Evolutionary conservation across 1,140 invertebrate genomes (phyloP).

Genomic region (Mercenaria mercenaria): DNA sequence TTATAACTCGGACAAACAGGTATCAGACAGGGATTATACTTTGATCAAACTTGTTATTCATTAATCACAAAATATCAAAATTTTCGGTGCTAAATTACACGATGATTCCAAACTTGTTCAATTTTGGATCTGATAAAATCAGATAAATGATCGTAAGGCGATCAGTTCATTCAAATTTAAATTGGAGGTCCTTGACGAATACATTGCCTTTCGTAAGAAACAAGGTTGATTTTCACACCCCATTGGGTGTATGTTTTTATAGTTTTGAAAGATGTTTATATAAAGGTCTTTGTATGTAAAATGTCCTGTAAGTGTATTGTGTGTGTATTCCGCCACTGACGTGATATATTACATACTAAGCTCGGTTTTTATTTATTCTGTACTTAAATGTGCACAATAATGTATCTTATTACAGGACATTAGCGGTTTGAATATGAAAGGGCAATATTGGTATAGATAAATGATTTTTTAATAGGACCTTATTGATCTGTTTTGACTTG

Average conservation of each 20-base stretch:
- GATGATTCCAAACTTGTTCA: constrained; percentile 14
- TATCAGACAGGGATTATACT: not conserved
- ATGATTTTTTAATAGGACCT: not conserved
- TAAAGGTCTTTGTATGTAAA: constrained; percentile 18
- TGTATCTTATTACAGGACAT: not conserved
- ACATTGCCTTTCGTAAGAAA: not conserved
- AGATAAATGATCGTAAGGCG: not conserved
- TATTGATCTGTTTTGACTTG: not conserved
- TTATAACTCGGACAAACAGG: no score
- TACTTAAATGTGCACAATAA: not conserved
- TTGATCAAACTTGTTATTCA: not conserved
- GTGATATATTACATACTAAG: constrained; percentile 6
- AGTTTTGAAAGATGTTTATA: constrained; percentile 15
- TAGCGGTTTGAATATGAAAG: not conserved
- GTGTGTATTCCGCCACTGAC: not conserved
- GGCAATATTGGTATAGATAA: not conserved
- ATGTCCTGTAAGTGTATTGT: not conserved
- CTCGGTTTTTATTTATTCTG: not conserved
- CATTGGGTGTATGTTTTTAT: not conserved
- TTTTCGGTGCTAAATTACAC: not conserved
- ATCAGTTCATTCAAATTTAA: not conserved
- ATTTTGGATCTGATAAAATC: not conserved
- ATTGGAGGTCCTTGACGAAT: not conserved
- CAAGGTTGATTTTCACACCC: constrained; percentile 13
- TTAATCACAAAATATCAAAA: not conserved